These are phyloP conservation scores for Hedya salicella DNA, from an alignment of 2,888 invertebrate genomes.

Conservation along the genomic window DNA sequence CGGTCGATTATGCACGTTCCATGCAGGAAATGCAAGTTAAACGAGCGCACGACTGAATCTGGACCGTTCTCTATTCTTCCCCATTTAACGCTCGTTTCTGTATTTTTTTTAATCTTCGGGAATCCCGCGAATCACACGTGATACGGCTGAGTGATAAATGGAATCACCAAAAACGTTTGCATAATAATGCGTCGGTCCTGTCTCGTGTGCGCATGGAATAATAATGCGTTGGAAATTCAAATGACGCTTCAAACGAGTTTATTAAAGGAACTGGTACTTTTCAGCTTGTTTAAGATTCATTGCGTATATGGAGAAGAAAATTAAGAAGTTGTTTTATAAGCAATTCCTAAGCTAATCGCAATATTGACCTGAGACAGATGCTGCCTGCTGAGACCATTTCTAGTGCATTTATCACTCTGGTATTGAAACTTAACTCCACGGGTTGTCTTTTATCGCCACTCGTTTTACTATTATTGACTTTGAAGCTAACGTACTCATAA, in stretches of 20 bases:
- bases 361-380: conserved; percentile 57
- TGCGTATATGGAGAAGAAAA: conserved; percentile 51
- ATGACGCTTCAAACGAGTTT: conserved; percentile 46
- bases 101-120: conserved; percentile 45
- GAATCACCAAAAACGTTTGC: conserved; percentile 57
- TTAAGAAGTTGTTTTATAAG: conserved; percentile 58
- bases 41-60: conserved; percentile 65
- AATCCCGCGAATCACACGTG: conserved; percentile 54
- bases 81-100: conserved; percentile 42
- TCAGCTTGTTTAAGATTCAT: conserved; percentile 38
- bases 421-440: conserved; percentile 54
- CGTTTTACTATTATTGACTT: conserved; percentile 54
- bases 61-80: conserved; percentile 62
- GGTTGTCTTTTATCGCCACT: conserved; percentile 41
- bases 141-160: conserved; percentile 52
- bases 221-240: conserved; percentile 47
- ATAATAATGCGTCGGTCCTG: conserved; percentile 57
- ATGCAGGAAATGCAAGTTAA: conserved; percentile 74
- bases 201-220: conserved; percentile 38
- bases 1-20: conserved; percentile 82
- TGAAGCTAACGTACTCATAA: conserved; percentile 43
- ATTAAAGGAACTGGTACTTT: conserved; percentile 31
- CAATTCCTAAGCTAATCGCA: conserved; percentile 56
- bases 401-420: conserved; percentile 60
- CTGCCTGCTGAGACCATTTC: conserved; percentile 59